Base-by-base conservation (phyloP, 2,888 invertebrate species). In the Drosophila greeni region DNA sequence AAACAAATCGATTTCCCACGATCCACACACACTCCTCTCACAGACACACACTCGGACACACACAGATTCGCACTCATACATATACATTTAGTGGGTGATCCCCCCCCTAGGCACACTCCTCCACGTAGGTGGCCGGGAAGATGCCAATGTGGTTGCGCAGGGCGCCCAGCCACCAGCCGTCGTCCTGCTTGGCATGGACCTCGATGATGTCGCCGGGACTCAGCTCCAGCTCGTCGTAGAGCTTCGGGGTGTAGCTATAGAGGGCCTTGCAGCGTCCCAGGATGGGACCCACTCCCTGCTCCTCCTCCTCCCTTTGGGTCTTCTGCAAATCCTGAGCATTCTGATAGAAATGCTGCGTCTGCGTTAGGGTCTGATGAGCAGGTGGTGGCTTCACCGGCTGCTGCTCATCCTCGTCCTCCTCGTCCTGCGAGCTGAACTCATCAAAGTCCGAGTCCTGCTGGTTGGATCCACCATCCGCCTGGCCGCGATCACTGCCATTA, bases 141-240 rank as follows among this genome's bases (percentile, higher is more conserved):
- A 97, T 96, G 26, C 97, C 97, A 68, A 95, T 93, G 70, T 92
- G 92, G 42, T 97, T 84, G 52, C 85, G 93, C 60, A 96, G 91
- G 82, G 97, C 95, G 4, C 97, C 97, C 61, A 95, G 91, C 97
- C 97, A 97, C 97, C 97, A 97, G 36, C 96, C 97, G 85, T 97
- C 96, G 33, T 94, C 95, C 87, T 96, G 96, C 86, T 97, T 97
- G 82, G 95, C 94, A 87, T 95, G 95, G 36, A 97, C 94, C 76
- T 93, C 94, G 77, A 97, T 95, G 48, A 95, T 90, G 87, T 97
- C 97, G 72, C 97, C 95, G 87, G 92, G 92, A 74, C 90, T 90
- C 69, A 95, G 89, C 60, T 92, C 93, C 42, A 97, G 91, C 88
- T 97, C 97, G 89, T 97, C 97, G 80, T 94, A 93, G 64, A 96